Evolutionary conservation across 1,140 invertebrate species (phyloP).

Genomic region (Drosophila lacertosa): DNA sequence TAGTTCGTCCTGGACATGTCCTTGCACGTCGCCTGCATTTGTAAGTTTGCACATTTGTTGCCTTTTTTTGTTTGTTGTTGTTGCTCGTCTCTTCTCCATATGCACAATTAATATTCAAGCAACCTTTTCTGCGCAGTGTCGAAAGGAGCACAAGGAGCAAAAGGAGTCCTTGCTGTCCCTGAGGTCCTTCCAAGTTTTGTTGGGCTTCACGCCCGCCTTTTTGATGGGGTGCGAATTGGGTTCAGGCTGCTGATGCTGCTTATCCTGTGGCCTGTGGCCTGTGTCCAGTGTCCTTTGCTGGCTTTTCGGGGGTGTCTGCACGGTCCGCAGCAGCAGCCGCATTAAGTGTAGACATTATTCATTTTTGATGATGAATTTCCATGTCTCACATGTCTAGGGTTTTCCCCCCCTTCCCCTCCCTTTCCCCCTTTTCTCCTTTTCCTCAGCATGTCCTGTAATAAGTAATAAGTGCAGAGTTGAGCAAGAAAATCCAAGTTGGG

Average conservation of each 20-base stretch:
- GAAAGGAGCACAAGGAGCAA: too few relatives aligned
- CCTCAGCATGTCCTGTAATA: conserved; percentile 67
- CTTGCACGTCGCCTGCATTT: conserved; percentile 79
- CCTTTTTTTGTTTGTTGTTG: conserved; percentile 36
- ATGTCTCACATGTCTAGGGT: conserved; percentile 80
- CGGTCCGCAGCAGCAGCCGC: conserved; percentile 57
- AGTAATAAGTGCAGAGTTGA: conserved; percentile 75
- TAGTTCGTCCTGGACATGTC: conserved; percentile 11
- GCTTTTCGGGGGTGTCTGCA: conserved; percentile 13
- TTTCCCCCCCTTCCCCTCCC: conserved; percentile 38
- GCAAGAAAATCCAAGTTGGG: conserved; percentile 50
- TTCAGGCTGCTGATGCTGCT: conserved; percentile 62
- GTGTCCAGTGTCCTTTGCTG: background rate
- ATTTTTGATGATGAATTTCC: conserved; percentile 83
- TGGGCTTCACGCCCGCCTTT: conserved; percentile 74
- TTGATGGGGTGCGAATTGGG: conserved; percentile 81
- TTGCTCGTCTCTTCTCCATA: conserved; percentile 48
- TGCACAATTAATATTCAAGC: conserved; percentile 81
- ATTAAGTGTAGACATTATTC: conserved; percentile 83
- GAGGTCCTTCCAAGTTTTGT: conserved; percentile 24
- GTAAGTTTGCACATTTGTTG: conserved; percentile 81
- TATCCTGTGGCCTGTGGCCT: conserved; percentile 46
- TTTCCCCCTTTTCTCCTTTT: background rate
- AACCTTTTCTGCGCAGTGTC: conserved; percentile 64
- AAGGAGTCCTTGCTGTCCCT: too few relatives aligned